Base-by-base conservation (phyloP, 2,797 vertebrate genomes). In the Lithobates pipiens region DNA sequence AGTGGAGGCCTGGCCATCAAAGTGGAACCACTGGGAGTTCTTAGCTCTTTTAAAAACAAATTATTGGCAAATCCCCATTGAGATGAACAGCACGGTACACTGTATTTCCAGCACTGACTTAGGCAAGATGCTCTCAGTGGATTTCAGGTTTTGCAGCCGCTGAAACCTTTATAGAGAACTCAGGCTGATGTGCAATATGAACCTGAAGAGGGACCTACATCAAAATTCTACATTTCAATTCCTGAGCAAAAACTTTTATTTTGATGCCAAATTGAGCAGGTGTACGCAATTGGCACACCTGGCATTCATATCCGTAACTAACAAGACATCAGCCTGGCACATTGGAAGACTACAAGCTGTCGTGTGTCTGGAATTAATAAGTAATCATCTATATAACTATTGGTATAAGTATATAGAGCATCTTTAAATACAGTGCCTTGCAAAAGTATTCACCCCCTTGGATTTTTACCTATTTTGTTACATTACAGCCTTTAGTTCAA, bases 41-140 rank as follows among this genome's bases (percentile, higher is more conserved):
- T 61, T 27, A 80, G 77, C 72, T 75, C 84, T 86, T 81, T 81
- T 81, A 81, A 81, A 81, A 86, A 86, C 84, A 86, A 81, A 86
- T 86, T 86, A 81, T 57, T 70, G 84, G 70, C 65, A 81, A 71
- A 65, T 81, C 84, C 78, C 84, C 21, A 42, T 44, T 44, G 84
- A 57, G 63, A 3, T 18, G 23, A 74, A 67, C 4, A 25, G 72
- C 68, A 23, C 73, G 13, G 39, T 39, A 23, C 42, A 16, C 67
- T 71, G 78, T 57, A 71, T 46, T 46, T 61, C 54, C 78, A 75
- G 61, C 54, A 80, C 23, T 36, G 61, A 15, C 61, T 75, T 36
- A 11, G 21, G 44, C 10, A 71, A 57, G 50, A 63, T 27, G 67
- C 36, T 86, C 78, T 81, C 84, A 16, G 10, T 44, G 84, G 84